phyloP scores from a whole-genome alignment of 1,140 invertebrate genomes.

The Atta cephalotes region DNA sequence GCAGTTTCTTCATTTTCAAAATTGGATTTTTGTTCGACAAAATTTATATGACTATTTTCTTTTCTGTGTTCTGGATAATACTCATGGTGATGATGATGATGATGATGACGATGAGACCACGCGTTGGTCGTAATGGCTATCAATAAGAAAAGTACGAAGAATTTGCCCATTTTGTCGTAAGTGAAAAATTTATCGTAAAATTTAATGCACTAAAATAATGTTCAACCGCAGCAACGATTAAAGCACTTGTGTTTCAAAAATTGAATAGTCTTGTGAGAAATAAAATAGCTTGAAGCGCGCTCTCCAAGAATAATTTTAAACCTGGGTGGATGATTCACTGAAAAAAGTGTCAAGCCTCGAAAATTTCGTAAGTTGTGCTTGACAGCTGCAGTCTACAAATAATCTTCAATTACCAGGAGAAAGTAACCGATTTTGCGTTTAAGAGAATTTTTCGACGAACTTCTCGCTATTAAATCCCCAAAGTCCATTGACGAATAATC shows the following conservation, averaged over 20 bases:
- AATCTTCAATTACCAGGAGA: neutral
- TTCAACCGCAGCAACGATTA: neutral
- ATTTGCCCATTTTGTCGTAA: conserved; percentile 40
- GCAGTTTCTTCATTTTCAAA: conserved; percentile 26
- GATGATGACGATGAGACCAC: conserved; percentile 58
- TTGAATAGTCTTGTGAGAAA: neutral
- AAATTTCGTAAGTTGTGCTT: neutral
- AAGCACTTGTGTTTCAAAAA: conserved; percentile 6
- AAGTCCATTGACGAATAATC: neutral
- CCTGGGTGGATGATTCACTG: neutral
- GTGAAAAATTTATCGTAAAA: neutral
- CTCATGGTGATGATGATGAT: conserved; percentile 39
- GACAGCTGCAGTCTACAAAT: neutral
- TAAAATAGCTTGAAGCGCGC: neutral
- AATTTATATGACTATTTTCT: conserved; percentile 41
- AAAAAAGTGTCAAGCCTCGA: neutral
- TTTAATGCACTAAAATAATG: neutral
- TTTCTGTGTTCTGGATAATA: conserved; percentile 50
- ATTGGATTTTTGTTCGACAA: conserved; percentile 13
- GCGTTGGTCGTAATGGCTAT: conserved; percentile 13
- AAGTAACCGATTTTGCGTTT: neutral
- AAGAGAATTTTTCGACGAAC: neutral
- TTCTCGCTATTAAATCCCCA: neutral
- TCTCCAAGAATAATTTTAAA: conserved; percentile 29
- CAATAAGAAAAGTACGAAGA: conserved; percentile 54